Evolutionary conservation across 2,797 vertebrate species (phyloP).

Genomic region (Lates japonicus): DNA sequence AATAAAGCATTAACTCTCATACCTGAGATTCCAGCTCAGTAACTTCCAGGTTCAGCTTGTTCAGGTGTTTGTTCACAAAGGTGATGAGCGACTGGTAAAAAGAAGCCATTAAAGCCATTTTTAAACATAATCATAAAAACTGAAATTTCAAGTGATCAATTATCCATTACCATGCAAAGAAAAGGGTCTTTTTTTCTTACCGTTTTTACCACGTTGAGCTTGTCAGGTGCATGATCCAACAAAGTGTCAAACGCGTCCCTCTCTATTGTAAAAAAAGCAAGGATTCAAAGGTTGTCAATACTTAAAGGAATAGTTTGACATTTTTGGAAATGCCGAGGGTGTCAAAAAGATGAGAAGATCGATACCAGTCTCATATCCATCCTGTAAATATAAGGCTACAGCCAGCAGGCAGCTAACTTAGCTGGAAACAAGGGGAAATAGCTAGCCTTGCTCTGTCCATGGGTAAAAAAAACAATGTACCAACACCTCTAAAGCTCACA

Average conservation of each 20-base stretch:
- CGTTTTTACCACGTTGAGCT: slow-evolving; percentile 98
- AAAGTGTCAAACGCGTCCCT: slow-evolving; percentile 97
- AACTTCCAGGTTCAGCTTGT: slow-evolving; percentile 98
- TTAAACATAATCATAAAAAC: background rate
- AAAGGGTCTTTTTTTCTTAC: slow-evolving; percentile 78
- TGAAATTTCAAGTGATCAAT: background rate
- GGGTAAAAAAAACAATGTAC: background rate
- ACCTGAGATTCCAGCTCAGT: slow-evolving; percentile 97
- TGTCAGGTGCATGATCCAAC: slow-evolving; percentile 96
- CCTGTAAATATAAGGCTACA: background rate
- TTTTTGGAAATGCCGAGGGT: background rate
- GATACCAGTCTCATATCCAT: background rate
- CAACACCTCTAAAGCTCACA: background rate
- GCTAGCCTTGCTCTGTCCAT: background rate
- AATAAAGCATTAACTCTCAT: background rate
- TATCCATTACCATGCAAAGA: background rate
- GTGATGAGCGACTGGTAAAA: slow-evolving; percentile 93
- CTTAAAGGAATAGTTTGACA: background rate
- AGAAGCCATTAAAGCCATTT: background rate
- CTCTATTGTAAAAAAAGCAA: slow-evolving; percentile 81
- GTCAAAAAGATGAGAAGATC: background rate
- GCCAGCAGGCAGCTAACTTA: background rate
- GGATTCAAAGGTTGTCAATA: background rate
- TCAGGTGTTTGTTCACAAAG: slow-evolving; percentile 98
- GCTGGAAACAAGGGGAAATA: background rate